phyloP scores from a whole-genome alignment of 1,140 invertebrate genomes.

The Lordiphosa clarofinis region DNA sequence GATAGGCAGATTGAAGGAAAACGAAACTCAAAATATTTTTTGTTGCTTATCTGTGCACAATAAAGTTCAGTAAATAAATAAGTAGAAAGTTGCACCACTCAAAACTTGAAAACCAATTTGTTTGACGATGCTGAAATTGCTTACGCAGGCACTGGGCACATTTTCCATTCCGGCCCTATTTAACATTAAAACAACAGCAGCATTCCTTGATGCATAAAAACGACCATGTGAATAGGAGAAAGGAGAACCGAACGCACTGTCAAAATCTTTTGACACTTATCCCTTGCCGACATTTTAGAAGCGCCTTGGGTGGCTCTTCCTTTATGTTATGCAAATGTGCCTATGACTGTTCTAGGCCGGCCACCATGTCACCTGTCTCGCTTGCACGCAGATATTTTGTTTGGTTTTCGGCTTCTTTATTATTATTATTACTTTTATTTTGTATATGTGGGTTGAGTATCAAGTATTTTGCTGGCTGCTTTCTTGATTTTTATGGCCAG shows the following conservation, averaged over 20 bases:
- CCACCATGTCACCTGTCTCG: slow-evolving; percentile 62
- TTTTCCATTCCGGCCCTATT: slow-evolving; percentile 19
- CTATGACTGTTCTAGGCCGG: neutral
- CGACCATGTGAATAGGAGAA: slow-evolving; percentile 11
- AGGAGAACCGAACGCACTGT: slow-evolving; percentile 56
- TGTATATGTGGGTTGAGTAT: slow-evolving; percentile 29
- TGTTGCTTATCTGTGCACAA: slow-evolving; percentile 56
- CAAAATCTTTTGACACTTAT: slow-evolving; percentile 78
- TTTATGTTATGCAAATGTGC: slow-evolving; percentile 51
- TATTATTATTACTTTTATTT: slow-evolving; percentile 69
- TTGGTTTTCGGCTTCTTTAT: slow-evolving; percentile 48
- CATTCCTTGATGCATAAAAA: slow-evolving; percentile 64
- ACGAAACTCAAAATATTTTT: slow-evolving; percentile 9
- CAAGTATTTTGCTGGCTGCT: slow-evolving; percentile 49
- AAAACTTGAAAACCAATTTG: slow-evolving; percentile 16
- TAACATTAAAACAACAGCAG: slow-evolving; percentile 66
- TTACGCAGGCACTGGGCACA: slow-evolving; percentile 42
- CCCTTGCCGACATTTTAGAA: slow-evolving; percentile 38
- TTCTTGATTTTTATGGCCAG: slow-evolving; percentile 75
- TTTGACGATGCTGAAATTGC: slow-evolving; percentile 59
- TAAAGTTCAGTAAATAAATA: slow-evolving; percentile 68
- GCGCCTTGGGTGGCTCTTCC: neutral
- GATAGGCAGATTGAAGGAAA: slow-evolving; percentile 26
- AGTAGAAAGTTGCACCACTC: neutral
- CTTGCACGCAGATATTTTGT: slow-evolving; percentile 41